phyloP scores from a whole-genome alignment of 2,113 vertebrate genomes.

The Oxyura jamaicensis region DNA sequence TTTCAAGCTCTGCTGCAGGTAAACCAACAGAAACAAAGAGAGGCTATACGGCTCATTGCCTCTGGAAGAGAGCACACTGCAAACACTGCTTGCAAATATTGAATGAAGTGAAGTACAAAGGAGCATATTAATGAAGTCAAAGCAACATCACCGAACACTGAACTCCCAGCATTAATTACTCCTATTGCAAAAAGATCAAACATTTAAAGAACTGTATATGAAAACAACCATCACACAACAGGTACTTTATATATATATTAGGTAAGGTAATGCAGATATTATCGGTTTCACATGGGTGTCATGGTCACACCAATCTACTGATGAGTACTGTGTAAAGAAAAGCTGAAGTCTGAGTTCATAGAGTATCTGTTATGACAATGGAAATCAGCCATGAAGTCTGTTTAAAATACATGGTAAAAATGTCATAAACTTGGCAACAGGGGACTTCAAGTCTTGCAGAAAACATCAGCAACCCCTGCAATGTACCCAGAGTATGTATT shows the following conservation, averaged over 20 bases:
- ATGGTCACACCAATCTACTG: neutral
- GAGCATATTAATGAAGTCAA: constrained; percentile 6
- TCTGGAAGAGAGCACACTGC: neutral
- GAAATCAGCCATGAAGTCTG: neutral
- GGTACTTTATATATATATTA: neutral
- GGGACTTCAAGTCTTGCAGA: neutral
- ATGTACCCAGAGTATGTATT: neutral
- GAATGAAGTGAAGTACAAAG: neutral
- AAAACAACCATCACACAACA: neutral
- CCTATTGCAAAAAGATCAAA: neutral
- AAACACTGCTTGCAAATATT: constrained; percentile 4
- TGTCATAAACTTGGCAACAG: neutral
- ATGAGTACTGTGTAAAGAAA: neutral
- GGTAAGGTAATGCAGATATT: neutral
- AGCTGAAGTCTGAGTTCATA: neutral
- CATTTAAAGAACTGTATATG: neutral
- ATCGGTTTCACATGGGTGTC: neutral
- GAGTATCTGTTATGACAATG: neutral
- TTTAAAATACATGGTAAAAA: neutral
- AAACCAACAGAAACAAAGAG: neutral
- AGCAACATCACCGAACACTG: neutral
- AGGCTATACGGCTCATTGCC: neutral
- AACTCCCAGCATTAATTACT: neutral
- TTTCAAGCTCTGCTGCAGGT: neutral
- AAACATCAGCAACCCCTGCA: neutral